These are phyloP conservation scores for Ceyx erithaca DNA, from an alignment of 2,797 vertebrate species.

Conservation along the genomic window DNA sequence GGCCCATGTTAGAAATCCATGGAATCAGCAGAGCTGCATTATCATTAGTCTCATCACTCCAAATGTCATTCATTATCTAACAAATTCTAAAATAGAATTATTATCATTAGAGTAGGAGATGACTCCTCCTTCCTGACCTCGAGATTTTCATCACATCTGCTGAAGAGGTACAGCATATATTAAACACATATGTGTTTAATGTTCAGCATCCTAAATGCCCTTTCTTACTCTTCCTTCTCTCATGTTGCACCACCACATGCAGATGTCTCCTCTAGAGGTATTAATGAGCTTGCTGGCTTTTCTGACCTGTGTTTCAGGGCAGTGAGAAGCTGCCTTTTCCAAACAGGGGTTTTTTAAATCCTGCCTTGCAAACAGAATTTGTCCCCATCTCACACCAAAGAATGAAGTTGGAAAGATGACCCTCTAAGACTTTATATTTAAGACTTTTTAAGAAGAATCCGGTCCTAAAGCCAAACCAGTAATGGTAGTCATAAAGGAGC, in stretches of 20 bases:
- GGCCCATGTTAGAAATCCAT: neutral
- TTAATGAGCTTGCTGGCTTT: neutral
- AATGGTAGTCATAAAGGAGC: neutral
- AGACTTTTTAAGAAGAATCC: neutral
- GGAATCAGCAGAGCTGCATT: neutral
- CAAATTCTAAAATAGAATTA: neutral
- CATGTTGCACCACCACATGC: neutral
- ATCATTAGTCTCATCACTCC: neutral
- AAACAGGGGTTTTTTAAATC: neutral
- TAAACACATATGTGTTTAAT: neutral
- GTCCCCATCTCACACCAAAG: neutral
- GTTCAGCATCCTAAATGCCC: neutral
- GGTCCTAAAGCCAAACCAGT: neutral
- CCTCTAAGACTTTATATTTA: neutral
- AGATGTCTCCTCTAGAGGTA: neutral
- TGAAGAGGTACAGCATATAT: neutral
- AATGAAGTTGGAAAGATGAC: neutral
- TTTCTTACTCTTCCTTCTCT: neutral
- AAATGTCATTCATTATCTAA: neutral
- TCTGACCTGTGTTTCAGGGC: neutral
- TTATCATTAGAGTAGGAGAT: neutral
- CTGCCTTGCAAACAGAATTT: neutral
- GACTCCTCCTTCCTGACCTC: neutral
- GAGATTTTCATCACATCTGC: neutral
- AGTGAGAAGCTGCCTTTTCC: neutral